These are phyloP conservation scores for Dicaeum eximium DNA, from an alignment of 2,113 vertebrate species.

Conservation along the genomic window DNA sequence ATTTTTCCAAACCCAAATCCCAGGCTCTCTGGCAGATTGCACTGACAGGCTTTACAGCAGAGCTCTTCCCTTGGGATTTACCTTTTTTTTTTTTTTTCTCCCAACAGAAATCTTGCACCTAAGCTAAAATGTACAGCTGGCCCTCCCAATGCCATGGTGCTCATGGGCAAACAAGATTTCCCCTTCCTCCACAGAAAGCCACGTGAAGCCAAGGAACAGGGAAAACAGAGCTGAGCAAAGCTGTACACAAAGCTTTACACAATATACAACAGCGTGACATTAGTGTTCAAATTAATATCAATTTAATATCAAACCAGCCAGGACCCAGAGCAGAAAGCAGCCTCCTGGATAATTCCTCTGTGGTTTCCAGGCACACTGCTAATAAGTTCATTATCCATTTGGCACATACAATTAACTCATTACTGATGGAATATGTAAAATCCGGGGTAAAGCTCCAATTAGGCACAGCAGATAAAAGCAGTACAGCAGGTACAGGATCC, in stretches of 20 bases:
- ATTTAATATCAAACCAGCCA: not conserved
- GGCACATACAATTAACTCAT: not conserved
- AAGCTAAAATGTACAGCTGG: not conserved
- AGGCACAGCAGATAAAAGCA: not conserved
- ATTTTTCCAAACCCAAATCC: not conserved
- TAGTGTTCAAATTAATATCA: not conserved
- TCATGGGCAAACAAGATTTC: not conserved
- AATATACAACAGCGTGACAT: not conserved
- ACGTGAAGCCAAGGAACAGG: not conserved
- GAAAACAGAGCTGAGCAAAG: not conserved
- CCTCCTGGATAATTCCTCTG: not conserved
- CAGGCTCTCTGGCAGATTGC: not conserved
- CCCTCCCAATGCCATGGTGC: not conserved
- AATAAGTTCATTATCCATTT: not conserved
- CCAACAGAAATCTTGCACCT: not conserved
- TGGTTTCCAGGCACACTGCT: not conserved
- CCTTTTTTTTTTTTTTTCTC: not conserved
- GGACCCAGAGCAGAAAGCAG: not conserved
- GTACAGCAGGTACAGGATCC: not conserved
- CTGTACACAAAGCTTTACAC: not conserved
- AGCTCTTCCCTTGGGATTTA: not conserved
- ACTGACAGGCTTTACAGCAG: not conserved
- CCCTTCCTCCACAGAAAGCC: not conserved
- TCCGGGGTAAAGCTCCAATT: not conserved
- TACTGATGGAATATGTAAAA: not conserved